These are phyloP conservation scores for Cyprinus carpio DNA, from an alignment of 2,113 vertebrate genomes.

Conservation along the genomic window DNA sequence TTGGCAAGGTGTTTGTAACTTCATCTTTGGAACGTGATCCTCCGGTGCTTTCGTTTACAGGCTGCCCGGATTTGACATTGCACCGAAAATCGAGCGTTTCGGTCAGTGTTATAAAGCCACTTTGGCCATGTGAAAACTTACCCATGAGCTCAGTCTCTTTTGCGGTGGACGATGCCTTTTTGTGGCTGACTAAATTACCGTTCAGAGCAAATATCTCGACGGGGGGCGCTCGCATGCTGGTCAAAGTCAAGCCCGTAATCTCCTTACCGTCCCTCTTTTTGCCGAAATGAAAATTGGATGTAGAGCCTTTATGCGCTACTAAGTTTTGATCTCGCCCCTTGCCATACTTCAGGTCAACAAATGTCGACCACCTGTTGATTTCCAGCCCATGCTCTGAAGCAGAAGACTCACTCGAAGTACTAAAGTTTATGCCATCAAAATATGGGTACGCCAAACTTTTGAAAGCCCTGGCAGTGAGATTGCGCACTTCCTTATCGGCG, in stretches of 20 bases:
- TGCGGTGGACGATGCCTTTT: constrained; percentile 59
- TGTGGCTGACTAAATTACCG: constrained; percentile 57
- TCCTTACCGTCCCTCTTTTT: constrained; percentile 63
- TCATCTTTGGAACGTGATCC: constrained; percentile 81
- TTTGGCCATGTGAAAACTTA: constrained; percentile 71
- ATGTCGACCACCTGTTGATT: constrained; percentile 87
- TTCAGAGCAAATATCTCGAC: constrained; percentile 72
- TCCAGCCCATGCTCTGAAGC: constrained; percentile 80
- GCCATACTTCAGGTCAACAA: constrained; percentile 88
- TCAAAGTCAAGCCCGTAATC: constrained; percentile 62
- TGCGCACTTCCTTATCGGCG: constrained; percentile 94
- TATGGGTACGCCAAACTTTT: constrained; percentile 91
- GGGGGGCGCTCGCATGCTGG: constrained; percentile 71
- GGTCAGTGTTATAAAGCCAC: constrained; percentile 81
- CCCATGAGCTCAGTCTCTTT: constrained; percentile 71
- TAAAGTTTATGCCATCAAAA: constrained; percentile 83
- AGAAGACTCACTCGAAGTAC: constrained; percentile 87
- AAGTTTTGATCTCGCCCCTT: constrained; percentile 63
- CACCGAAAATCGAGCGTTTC: constrained; percentile 82
- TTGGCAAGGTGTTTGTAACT: constrained; percentile 72
- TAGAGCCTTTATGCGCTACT: constrained; percentile 61
- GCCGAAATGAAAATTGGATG: constrained; percentile 65
- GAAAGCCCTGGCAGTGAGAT: constrained; percentile 88
- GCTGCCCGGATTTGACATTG: constrained; percentile 76
- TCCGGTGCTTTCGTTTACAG: constrained; percentile 65